Evolutionary conservation across 2,888 invertebrate genomes (phyloP), one percentile per base, ranked within the genome.

Genomic region (Uloborus plumipes): DNA sequence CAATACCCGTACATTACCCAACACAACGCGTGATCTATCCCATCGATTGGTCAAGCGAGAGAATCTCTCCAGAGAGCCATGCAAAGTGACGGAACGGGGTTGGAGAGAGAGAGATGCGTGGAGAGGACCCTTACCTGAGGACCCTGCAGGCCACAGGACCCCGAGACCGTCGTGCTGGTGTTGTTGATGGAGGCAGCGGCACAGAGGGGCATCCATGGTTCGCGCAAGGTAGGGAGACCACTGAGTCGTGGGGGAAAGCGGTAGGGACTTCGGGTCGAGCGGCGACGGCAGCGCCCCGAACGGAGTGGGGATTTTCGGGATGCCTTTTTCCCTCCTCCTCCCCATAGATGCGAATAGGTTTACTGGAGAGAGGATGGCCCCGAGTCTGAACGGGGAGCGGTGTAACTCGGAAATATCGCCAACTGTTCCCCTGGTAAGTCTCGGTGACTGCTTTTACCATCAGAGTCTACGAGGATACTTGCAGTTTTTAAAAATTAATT

Each of bases 21-120:
- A 65, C 39, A 70, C 77, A 79, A 72, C 79, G 79, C 73, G 79
- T 67, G 73, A 80, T 65, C 50, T 61, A 64, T 51, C 26, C 22
- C 49, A 80, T 80, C 79, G 79, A 80, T 80, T 80, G 79, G 79
- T 79, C 79, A 79, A 79, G 72, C 61, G 51, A 51, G 22, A 55
- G 22, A 31, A 26, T n/a, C 4, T n/a, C 4, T 20, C 22, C 58
- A 58, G 31, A 58, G 31, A 26, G 49, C 3, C 47, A 20, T 47
- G 31, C 47, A 71, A 53, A 39, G 9, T 39, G 6, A 39, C 9
- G 39, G 11, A 39, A 39, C 39, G 7, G 39, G 39, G 39, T 9
- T 39, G 39, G 9, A 39, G n/a, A n/a, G n/a, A n/a, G n/a, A n/a
- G n/a, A n/a, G 39, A 39, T 39, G 26, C 4, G 4, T 39, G 6